Evolutionary conservation across 2,113 vertebrate genomes (phyloP), one percentile per base, ranked within the genome.

Genomic region (Rynchops niger): DNA sequence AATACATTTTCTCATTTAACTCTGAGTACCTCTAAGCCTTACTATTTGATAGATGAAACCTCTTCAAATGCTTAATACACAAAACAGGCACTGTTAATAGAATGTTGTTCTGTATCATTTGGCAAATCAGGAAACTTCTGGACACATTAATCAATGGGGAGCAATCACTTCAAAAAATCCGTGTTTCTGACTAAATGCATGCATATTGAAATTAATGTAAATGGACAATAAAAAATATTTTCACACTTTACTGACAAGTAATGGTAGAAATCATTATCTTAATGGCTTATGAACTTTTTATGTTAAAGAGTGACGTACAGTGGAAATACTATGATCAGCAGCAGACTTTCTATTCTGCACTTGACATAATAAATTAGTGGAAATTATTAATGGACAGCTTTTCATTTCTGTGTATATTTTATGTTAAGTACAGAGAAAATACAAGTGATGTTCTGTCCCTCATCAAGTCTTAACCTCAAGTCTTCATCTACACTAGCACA

Each of bases 251-350:
- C 90, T 94, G 84, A 94, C 81, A 97, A 95, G 79, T 95, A 95
- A 95, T 90, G 81, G 92, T 92, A 97, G 81, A 95, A 97, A 97
- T 97, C 76, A 96, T 98, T 98, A 98, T 96, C 82, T 49, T 97
- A 97, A 98, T 97, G 74, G 77, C 65, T 97, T 97, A 95, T 96
- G 96, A 97, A 98, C 92, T 95, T 97, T 85, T 88, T 88, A 67
- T 12, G 40, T 83, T 92, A 94, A 36, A 86, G 79, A 95, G 45
- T 95, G 93, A 97, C 87, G 93, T 97, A 91, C 90, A 88, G 45
- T 82, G 86, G 74, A 88, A 97, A 98, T 97, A 94, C 95, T 97
- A 97, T 96, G 84, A 97, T 93, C 62, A 70, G 59, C 21, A 91
- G 59, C 58, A 94, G 78, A 85, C 55, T 95, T 96, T 91, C 70